Evolutionary conservation across 2,888 invertebrate species (phyloP), one percentile per base, ranked within the genome.

Genomic region (Pinctada fucata): DNA sequence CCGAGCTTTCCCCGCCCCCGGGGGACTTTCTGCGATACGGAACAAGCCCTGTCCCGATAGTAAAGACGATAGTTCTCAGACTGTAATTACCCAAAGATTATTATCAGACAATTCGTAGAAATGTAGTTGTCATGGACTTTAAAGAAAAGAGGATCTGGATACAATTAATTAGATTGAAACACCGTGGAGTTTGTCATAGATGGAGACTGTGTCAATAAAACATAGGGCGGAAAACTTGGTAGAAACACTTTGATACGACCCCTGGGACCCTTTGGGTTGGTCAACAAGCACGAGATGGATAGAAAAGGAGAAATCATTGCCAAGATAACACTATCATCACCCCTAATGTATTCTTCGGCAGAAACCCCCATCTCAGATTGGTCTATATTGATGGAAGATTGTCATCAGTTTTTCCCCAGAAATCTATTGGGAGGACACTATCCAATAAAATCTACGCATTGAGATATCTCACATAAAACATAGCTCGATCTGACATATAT

Each of bases 271-370:
- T 77, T 79, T 76, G 76, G 81, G 81, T 84, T 82, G 83, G 79
- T 78, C 79, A 74, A 51, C 72, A 48, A 75, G 81, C 80, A 80
- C 79, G 80, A 82, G 80, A 75, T 68, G 52, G 65, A 69, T 69
- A 68, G 68, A 69, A 71, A 75, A 66, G 51, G 47, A 68, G 45
- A 78, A 78, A 74, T 58, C 74, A 75, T 63, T 67, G 79, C 79
- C 45, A 75, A 63, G 66, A 75, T 82, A 85, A 83, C 85, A 74
- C 64, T 65, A 72, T 79, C 85, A 83, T 82, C 83, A 81, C 71
- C 81, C 82, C 80, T 85, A 84, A 83, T 83, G 85, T 81, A 82
- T 82, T 84, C 83, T 85, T 84, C 64, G 49, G 51, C 48, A 16
- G n/a, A 31, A n/a, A 16, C 65, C 10, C 47, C 48, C 47, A 48